Percentiles rank a stretch among this genome's conserved stretches.
Conservation (phyloP, 2,797 vertebrate genomes). For the Poeciliopsis gracilis region DNA sequence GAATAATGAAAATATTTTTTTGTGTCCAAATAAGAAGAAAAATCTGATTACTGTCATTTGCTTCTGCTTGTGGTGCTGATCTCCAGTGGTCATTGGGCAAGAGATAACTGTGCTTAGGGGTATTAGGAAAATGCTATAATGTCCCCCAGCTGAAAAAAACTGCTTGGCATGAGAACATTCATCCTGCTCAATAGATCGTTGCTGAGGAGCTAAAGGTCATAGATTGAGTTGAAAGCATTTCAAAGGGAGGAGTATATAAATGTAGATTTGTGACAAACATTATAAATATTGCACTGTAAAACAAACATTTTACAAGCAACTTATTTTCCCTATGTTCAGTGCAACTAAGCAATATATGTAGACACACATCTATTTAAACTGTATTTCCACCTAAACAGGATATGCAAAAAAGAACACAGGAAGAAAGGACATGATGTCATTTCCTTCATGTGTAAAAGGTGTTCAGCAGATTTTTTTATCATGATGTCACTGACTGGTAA, state of each 20-base stretch:
- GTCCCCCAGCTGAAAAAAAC: not conserved
- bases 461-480: not conserved
- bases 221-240: not conserved
- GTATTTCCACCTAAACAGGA: not conserved
- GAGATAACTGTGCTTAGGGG: not conserved
- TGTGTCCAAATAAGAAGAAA: not conserved
- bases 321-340: not conserved
- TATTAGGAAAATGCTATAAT: not conserved
- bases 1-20: not conserved
- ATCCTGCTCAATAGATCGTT: not conserved
- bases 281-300: not conserved
- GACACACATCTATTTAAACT: not conserved
- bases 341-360: not conserved
- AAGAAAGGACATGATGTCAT: not conserved
- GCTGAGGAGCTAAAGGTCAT: not conserved
- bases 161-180: not conserved
- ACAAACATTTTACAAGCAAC: not conserved
- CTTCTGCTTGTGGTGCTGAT: not conserved
- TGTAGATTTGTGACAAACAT: not conserved
- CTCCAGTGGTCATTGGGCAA: not conserved
- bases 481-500: not conserved
- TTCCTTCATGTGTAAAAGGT: not conserved
- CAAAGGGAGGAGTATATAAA: not conserved
- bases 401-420: not conserved
- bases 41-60: not conserved